A percentile compares a stretch with the other conserved stretches of the same genome.
These are phyloP conservation scores for Dicyrtomina minuta DNA, from an alignment of 2,888 invertebrate genomes.

Conservation along the genomic window DNA sequence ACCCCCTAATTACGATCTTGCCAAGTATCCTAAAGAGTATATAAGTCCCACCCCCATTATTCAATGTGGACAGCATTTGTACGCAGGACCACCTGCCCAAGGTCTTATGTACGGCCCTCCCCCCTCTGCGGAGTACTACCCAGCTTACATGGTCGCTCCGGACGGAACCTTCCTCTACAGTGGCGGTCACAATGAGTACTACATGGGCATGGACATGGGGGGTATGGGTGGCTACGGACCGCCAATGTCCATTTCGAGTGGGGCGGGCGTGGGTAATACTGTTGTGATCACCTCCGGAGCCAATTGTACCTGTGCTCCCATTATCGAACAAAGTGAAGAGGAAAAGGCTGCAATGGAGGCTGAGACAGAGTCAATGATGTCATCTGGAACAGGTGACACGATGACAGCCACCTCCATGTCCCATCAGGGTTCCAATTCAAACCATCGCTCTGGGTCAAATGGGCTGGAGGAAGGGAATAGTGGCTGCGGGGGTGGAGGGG, in stretches of 20 bases:
- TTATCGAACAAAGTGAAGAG: conserved; percentile 37
- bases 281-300: not conserved
- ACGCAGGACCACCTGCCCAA: not conserved
- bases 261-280: not conserved
- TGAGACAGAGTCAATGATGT: conserved; percentile 15
- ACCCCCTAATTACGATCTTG: conserved; percentile 51
- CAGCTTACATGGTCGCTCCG: conserved; percentile 27
- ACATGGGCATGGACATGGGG: conserved; percentile 1
- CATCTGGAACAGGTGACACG: conserved; percentile 8
- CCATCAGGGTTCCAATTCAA: too few relatives aligned
- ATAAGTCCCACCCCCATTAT: conserved; percentile 43
- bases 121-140: conserved; percentile 32
- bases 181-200: conserved; percentile 12
- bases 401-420: not conserved
- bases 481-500: not conserved
- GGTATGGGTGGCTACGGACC: not conserved
- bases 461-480: too few relatives aligned
- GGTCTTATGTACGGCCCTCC: conserved; percentile 8
- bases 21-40: conserved; percentile 53
- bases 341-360: conserved; percentile 33
- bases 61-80: not conserved
- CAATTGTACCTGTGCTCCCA: conserved; percentile 34
- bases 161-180: conserved; percentile 19
- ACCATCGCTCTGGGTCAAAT: not conserved
- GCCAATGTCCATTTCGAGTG: conserved; percentile 1